Evolutionary conservation across 2,888 invertebrate species (phyloP).

Genomic region (Mystacides longicornis): DNA sequence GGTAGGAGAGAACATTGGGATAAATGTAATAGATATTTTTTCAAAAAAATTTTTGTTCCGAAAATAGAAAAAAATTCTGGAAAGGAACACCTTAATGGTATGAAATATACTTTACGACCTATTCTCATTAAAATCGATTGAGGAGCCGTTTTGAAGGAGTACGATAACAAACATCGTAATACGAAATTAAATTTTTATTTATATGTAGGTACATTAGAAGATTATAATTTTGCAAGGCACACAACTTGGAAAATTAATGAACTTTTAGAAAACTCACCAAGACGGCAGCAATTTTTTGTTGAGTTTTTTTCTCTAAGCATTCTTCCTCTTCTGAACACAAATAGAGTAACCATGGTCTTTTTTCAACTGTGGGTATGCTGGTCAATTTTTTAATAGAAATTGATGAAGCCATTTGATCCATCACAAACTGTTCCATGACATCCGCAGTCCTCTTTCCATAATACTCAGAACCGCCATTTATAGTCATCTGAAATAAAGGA

Average conservation of each 20-base stretch:
- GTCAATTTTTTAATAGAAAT: slow-evolving; percentile 37
- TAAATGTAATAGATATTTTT: no score
- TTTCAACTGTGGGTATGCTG: slow-evolving; percentile 33
- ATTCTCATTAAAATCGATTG: no score
- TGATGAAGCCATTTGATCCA: slow-evolving; percentile 47
- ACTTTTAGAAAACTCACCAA: no score
- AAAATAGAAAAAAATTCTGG: no score
- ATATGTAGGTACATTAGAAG: no score
- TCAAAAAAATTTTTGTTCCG: no score
- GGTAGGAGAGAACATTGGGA: no score
- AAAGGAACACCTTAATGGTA: no score
- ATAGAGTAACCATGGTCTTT: slow-evolving; percentile 49
- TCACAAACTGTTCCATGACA: slow-evolving; percentile 54
- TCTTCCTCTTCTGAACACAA: slow-evolving; percentile 48
- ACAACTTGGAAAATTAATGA: not conserved
- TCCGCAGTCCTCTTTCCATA: slow-evolving; percentile 52
- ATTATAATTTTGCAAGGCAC: not conserved
- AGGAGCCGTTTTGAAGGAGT: no score
- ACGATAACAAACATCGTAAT: no score
- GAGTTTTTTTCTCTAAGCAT: slow-evolving; percentile 48
- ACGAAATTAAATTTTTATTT: no score
- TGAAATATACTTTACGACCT: no score
- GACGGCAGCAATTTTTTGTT: slow-evolving; percentile 62
- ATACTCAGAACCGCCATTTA: slow-evolving; percentile 52
- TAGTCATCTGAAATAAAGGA: slow-evolving; percentile 39